Evolutionary conservation across 2,113 vertebrate genomes (phyloP), one percentile per base, ranked within the genome.

Genomic region (Halichoeres trimaculatus): DNA sequence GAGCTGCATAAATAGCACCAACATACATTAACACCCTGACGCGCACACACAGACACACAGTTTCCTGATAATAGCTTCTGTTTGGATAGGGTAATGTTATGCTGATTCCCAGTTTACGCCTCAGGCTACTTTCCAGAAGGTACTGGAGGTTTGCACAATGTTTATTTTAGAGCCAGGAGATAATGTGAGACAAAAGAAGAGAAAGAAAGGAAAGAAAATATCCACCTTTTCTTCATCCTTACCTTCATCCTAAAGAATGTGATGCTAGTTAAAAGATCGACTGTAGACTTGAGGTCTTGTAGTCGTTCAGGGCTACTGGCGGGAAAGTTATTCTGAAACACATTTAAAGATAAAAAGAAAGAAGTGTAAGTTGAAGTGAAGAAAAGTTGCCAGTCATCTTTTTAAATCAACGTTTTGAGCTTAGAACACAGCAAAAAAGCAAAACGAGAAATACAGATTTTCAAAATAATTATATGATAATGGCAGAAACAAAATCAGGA

Each of bases 231-330:
- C 58, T 36, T 63, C 3, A 43, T 38, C 47, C 92, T 56, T 76
- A 98, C 98, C 95, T 99, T 99, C 98, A 99, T 99, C 74, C 98
- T 94, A 84, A 99, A 99, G 92, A 99, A 99, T 26, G 98, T 99
- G 92, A 99, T 99, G 92, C 97, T 99, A 72, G 98, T 99, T 87
- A 99, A 92, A 48, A 99, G 95, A 91, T 99, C 98, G 76, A 99
- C 98, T 0, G 98, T 99, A 58, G 98, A 99, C 86, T 99, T 99
- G 55, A 99, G 95, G 80, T 99, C 98, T 90, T 99, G 98, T 36
- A 99, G 93, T 72, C 98, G 90, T 84, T 99, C 98, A 0, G 96
- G 97, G 78, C 97, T 99, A 90, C 98, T 99, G 88, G 98, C 98
- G 22, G 98, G 98, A 68, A 99, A 99, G 84, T 99, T 99, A 85